Percentiles rank a stretch among this genome's conserved stretches.
Evolutionary conservation across 1,140 invertebrate species (phyloP).

Genomic region (Meteorus sp.): DNA sequence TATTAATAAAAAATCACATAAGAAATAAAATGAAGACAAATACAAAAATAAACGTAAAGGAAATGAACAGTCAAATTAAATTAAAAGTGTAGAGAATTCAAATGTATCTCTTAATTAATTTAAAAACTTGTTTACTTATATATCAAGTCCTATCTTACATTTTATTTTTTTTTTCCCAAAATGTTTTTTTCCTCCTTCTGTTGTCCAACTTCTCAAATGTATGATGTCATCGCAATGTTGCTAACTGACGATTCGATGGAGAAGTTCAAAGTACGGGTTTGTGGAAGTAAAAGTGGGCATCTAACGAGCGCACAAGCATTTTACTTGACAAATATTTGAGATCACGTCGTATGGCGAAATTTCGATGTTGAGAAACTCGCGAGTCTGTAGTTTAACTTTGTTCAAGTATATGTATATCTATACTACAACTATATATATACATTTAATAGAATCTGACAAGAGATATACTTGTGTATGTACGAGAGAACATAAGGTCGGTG

Average conservation of each 20-base stretch:
- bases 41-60: too few relatives aligned
- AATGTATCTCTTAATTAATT: too few relatives aligned
- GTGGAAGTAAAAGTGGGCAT: slow-evolving; percentile 14
- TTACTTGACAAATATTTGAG: slow-evolving; percentile 24
- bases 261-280: slow-evolving; percentile 11
- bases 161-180: not conserved
- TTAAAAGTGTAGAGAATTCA: too few relatives aligned
- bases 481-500: too few relatives aligned
- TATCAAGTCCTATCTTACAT: not conserved
- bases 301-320: slow-evolving; percentile 22
- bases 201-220: too few relatives aligned
- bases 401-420: not conserved
- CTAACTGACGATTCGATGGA: not conserved
- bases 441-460: not conserved
- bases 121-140: too few relatives aligned
- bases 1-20: too few relatives aligned
- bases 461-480: too few relatives aligned
- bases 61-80: too few relatives aligned
- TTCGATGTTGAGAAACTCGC: slow-evolving; percentile 7
- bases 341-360: slow-evolving; percentile 16
- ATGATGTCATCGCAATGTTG: slow-evolving; percentile 10
- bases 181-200: slow-evolving; percentile 1
- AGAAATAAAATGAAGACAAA: too few relatives aligned
- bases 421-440: not conserved
- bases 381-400: slow-evolving; percentile 7